phyloP scores from a whole-genome alignment of 2,888 invertebrate species.

The Drosophila colorata region DNA sequence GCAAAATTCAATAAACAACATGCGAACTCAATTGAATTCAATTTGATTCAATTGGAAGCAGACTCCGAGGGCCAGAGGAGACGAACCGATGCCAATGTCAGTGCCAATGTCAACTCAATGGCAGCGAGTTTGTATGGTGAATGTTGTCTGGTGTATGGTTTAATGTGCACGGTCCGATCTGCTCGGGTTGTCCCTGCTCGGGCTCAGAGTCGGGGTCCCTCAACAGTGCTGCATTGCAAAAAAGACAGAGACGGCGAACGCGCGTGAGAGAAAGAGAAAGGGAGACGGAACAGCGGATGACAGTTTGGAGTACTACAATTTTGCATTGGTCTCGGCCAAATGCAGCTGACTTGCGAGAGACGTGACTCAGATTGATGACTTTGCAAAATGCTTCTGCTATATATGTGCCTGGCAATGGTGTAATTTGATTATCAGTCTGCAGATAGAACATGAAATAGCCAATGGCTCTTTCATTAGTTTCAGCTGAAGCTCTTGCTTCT shows the following conservation, averaged over 20 bases:
- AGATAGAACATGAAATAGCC: conserved; percentile 15
- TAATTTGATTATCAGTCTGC: conserved; percentile 31
- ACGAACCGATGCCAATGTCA: conserved; percentile 17
- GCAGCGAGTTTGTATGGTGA: conserved; percentile 32
- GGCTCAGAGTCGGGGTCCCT: conserved; percentile 1
- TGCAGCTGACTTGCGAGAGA: conserved; percentile 14
- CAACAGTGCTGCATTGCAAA: neutral
- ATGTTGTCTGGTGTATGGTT: conserved; percentile 22
- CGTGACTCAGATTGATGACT: conserved; percentile 42
- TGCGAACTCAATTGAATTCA: conserved; percentile 74
- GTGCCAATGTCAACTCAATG: conserved; percentile 27
- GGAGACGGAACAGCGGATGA: conserved; percentile 1
- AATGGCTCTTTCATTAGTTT: conserved; percentile 7
- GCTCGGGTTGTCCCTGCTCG: conserved; percentile 1
- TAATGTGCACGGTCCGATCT: too few relatives aligned
- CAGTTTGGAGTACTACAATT: conserved; percentile 26
- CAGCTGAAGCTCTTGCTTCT: neutral
- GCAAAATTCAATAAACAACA: conserved; percentile 72
- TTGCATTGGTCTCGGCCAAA: conserved; percentile 17
- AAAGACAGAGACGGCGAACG: neutral
- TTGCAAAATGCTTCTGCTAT: conserved; percentile 16
- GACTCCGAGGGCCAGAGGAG: conserved; percentile 22
- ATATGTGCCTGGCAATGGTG: conserved; percentile 19
- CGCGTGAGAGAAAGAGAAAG: neutral
- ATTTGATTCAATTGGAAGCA: conserved; percentile 70